Evolutionary conservation across 1,140 invertebrate species (phyloP).

Genomic region (Venturia canescens): DNA sequence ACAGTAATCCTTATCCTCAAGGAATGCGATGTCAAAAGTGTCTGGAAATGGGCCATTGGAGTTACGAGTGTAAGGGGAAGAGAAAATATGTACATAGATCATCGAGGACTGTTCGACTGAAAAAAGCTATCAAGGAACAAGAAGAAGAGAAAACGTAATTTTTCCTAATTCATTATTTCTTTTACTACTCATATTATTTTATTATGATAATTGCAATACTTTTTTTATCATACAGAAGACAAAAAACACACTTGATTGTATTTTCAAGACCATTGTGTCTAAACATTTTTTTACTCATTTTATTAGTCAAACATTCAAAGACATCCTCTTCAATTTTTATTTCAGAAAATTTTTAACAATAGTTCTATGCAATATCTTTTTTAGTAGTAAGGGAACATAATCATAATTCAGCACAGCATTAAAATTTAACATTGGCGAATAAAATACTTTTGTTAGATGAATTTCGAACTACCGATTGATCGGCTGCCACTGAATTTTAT

Average conservation of each 20-base stretch:
- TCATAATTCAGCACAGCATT: too few relatives aligned
- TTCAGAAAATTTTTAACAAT: not conserved
- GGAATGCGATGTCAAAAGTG: slow-evolving; percentile 93
- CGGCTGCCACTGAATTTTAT: too few relatives aligned
- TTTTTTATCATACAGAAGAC: slow-evolving; percentile 18
- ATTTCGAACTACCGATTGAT: too few relatives aligned
- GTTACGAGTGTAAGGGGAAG: slow-evolving; percentile 94
- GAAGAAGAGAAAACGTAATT: slow-evolving; percentile 68
- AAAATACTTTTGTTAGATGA: too few relatives aligned
- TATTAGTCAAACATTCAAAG: too few relatives aligned
- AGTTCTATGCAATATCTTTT: too few relatives aligned
- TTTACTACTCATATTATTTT: too few relatives aligned
- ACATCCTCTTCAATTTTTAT: not conserved
- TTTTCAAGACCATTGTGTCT: too few relatives aligned
- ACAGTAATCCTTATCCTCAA: slow-evolving; percentile 79
- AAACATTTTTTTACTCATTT: too few relatives aligned
- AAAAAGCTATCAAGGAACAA: slow-evolving; percentile 83
- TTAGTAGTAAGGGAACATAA: too few relatives aligned
- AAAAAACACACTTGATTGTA: too few relatives aligned
- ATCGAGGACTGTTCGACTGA: slow-evolving; percentile 88
- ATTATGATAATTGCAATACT: not conserved
- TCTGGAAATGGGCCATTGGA: slow-evolving; percentile 93
- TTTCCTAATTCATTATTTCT: slow-evolving; percentile 16
- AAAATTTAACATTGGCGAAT: too few relatives aligned
- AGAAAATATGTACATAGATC: slow-evolving; percentile 90